Conservation (phyloP, 2,888 invertebrate genomes). For the Odontocolon sp. region DNA sequence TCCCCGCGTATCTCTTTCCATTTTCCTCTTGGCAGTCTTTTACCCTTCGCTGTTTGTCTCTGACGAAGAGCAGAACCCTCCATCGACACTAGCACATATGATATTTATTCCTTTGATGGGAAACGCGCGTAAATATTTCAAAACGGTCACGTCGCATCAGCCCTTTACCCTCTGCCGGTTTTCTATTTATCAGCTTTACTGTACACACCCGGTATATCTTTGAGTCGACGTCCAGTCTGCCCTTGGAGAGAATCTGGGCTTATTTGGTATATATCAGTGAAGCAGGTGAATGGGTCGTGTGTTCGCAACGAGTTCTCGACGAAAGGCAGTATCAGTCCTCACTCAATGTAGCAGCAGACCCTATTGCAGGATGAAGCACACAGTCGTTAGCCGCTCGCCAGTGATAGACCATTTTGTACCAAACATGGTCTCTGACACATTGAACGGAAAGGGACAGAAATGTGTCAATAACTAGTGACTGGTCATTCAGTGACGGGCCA, state of each 20-base stretch:
- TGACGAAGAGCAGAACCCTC: background rate
- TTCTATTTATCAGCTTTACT: background rate
- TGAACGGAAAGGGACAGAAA: no score
- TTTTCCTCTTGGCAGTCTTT: slow-evolving; percentile 26
- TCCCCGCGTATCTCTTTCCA: slow-evolving; percentile 19
- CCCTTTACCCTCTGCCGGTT: slow-evolving; percentile 61
- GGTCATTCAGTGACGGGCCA: no score
- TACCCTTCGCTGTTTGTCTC: slow-evolving; percentile 15
- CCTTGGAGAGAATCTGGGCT: background rate
- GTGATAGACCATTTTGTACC: no score
- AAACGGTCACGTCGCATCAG: slow-evolving; percentile 54
- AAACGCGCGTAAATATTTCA: slow-evolving; percentile 73
- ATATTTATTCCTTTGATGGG: slow-evolving; percentile 72
- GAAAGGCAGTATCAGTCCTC: slow-evolving; percentile 24
- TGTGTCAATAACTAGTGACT: no score
- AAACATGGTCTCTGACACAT: no score
- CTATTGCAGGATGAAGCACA: slow-evolving; percentile 1
- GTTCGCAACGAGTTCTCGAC: background rate
- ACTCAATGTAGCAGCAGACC: background rate
- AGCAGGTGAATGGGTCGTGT: slow-evolving; percentile 34
- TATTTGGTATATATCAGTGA: slow-evolving; percentile 20
- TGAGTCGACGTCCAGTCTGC: slow-evolving; percentile 1
- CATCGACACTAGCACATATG: slow-evolving; percentile 53
- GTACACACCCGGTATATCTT: background rate
- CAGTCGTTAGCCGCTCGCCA: no score